Conservation (phyloP, 1,140 invertebrate genomes). For the Arctopsyche grandis region DNA sequence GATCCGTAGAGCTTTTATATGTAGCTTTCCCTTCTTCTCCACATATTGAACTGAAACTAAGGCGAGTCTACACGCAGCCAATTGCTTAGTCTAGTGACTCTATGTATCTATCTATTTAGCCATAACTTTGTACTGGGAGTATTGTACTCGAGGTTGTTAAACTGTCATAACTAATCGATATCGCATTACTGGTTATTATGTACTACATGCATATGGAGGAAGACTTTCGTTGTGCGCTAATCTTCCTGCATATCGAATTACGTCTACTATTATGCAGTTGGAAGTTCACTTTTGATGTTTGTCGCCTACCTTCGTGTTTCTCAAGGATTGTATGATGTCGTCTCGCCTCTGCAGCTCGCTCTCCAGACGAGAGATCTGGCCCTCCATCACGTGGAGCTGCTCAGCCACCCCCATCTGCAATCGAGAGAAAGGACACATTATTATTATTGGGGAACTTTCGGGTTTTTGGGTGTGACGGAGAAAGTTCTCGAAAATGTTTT, state of each 20-base stretch:
- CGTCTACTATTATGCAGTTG: neutral
- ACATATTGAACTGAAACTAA: too few relatives aligned
- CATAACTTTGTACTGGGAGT: too few relatives aligned
- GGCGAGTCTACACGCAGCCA: too few relatives aligned
- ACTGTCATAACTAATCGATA: too few relatives aligned
- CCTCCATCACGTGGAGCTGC: conserved; percentile 54
- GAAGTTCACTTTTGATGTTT: neutral
- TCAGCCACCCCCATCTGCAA: conserved; percentile 53
- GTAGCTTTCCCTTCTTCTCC: too few relatives aligned
- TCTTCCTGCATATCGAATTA: neutral
- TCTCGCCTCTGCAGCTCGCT: conserved; percentile 51
- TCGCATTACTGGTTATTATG: neutral
- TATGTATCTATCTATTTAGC: too few relatives aligned
- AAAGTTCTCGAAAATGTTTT: conserved; percentile 10
- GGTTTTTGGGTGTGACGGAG: neutral
- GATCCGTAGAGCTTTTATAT: too few relatives aligned
- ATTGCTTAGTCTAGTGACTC: too few relatives aligned
- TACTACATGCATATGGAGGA: neutral
- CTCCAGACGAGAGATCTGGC: conserved; percentile 52
- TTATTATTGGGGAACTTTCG: neutral
- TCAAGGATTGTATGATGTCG: conserved; percentile 52
- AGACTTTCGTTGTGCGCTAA: neutral
- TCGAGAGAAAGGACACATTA: neutral
- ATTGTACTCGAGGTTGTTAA: too few relatives aligned
- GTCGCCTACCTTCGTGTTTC: conserved; percentile 45